Evolutionary conservation across 2,888 invertebrate species (phyloP).

Genomic region (Dione vanillae): DNA sequence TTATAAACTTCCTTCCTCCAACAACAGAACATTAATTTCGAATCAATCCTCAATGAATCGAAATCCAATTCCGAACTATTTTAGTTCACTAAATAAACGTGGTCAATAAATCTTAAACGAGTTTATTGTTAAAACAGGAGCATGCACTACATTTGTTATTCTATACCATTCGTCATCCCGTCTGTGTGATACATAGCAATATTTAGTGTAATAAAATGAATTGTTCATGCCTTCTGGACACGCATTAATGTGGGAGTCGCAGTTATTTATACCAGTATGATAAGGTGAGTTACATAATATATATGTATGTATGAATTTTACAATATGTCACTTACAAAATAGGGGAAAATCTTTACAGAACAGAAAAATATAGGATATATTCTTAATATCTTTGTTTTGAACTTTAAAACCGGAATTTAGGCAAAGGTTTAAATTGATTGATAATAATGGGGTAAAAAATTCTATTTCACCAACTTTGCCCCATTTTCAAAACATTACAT

Average conservation of each 20-base stretch:
- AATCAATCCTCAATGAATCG: constrained; percentile 22
- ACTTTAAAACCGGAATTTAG: too few species aligned
- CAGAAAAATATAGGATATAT: too few species aligned
- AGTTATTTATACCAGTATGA: constrained; percentile 7
- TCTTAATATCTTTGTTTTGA: too few species aligned
- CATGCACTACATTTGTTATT: constrained; percentile 38
- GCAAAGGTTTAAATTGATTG: too few species aligned
- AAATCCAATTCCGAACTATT: constrained; percentile 22
- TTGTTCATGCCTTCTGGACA: constrained; percentile 36
- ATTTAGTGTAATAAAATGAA: constrained; percentile 43
- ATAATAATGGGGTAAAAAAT: too few species aligned
- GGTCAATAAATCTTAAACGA: constrained; percentile 31
- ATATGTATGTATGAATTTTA: neutral
- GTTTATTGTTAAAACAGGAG: constrained; percentile 36
- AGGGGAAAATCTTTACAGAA: too few species aligned
- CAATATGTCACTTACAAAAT: too few species aligned
- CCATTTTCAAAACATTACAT: too few species aligned
- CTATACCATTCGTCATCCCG: constrained; percentile 37
- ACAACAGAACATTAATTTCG: constrained; percentile 23
- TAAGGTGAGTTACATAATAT: constrained; percentile 26
- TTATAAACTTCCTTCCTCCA: neutral
- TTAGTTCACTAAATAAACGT: constrained; percentile 27
- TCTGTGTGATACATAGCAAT: constrained; percentile 38
- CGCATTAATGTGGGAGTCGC: constrained; percentile 29
- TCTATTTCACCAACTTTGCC: too few species aligned